Conservation (phyloP, 1,140 invertebrate species). For the Philaenus spumarius region DNA sequence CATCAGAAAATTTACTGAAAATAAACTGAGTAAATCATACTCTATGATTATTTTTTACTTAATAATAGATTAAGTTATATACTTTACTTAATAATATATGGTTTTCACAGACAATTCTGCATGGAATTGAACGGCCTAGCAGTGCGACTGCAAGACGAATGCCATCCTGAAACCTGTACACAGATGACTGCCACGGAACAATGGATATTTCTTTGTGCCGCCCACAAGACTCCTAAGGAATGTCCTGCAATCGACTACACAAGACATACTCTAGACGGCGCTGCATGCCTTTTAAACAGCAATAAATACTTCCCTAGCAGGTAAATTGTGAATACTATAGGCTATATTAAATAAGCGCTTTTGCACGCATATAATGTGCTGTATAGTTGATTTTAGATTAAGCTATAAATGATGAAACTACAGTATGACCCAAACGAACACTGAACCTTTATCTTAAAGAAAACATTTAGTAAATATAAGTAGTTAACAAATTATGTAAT, state of each 20-base stretch:
- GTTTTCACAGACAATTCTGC: constrained; percentile 94
- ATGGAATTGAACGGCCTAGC: constrained; percentile 98
- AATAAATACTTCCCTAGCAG: constrained; percentile 99
- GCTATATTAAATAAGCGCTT: constrained; percentile 1
- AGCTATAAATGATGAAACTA: constrained; percentile 14
- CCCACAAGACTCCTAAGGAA: constrained; percentile 99
- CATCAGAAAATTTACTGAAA: no score
- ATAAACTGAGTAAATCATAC: no score
- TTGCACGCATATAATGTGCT: no score
- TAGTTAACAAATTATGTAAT: background rate
- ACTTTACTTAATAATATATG: no score
- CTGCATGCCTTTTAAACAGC: constrained; percentile 96
- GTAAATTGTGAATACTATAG: constrained; percentile 50
- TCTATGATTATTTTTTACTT: no score
- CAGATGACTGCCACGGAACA: constrained; percentile 99
- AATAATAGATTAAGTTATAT: no score
- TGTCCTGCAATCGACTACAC: constrained; percentile 99
- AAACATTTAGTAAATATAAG: no score
- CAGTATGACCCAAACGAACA: no score
- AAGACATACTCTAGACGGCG: constrained; percentile 97
- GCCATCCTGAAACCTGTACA: constrained; percentile 92
- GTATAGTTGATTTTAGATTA: constrained; percentile 16
- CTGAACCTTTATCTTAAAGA: no score
- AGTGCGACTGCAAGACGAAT: constrained; percentile 88
- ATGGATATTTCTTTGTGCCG: constrained; percentile 99